Conservation (phyloP, 1,140 invertebrate genomes). For the Drosophila subobscura region DNA sequence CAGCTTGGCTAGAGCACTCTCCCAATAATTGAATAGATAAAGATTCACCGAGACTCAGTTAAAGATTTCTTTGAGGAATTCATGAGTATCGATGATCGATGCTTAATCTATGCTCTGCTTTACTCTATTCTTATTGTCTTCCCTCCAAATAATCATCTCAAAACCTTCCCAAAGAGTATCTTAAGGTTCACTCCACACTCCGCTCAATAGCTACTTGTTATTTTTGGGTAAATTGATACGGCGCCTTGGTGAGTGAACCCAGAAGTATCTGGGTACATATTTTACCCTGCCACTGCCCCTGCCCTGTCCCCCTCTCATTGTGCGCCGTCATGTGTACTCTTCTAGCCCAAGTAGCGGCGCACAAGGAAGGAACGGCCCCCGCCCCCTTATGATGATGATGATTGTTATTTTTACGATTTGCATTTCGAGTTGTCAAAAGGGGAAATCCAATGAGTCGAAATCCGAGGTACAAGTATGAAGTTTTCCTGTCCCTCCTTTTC, state of each 20-base stretch:
- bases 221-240: constrained; percentile 75
- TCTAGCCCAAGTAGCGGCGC: constrained; percentile 23
- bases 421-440: constrained; percentile 54
- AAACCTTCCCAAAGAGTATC: constrained; percentile 9
- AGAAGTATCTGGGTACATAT: constrained; percentile 45
- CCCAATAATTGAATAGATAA: too few species aligned
- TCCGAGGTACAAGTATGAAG: constrained; percentile 32
- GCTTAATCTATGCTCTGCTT: too few species aligned
- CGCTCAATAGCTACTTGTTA: constrained; percentile 40
- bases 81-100: too few species aligned
- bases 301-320: background rate
- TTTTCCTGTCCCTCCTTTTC: constrained; percentile 2
- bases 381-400: constrained; percentile 55
- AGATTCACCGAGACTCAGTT: too few species aligned
- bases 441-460: constrained; percentile 41
- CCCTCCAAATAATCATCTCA: background rate
- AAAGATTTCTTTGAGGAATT: too few species aligned
- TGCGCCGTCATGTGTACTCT: constrained; percentile 23
- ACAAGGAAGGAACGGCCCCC: constrained; percentile 1
- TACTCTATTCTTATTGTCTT: background rate
- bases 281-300: constrained; percentile 12
- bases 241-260: constrained; percentile 48
- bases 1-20: too few species aligned
- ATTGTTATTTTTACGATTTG: constrained; percentile 70
- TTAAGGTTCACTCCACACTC: background rate